These are phyloP conservation scores for Eptatretus burgeri DNA, from an alignment of 2,113 vertebrate species.

Conservation along the genomic window DNA sequence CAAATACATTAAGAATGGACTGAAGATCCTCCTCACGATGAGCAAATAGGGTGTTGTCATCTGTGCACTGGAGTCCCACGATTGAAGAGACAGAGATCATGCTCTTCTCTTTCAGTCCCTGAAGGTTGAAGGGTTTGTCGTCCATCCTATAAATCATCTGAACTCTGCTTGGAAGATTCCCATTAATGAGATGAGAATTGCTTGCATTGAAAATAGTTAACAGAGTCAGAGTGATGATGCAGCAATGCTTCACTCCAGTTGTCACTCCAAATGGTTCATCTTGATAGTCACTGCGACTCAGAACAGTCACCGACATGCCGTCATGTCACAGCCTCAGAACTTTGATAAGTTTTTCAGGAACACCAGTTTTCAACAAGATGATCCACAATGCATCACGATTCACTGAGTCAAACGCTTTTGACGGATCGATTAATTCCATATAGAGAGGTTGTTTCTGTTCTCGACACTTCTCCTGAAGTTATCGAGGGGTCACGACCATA, in stretches of 20 bases:
- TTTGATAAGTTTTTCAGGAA: neutral
- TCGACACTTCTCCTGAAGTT: slow-evolving; percentile 2
- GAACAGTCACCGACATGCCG: too few relatives aligned
- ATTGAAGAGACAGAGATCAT: too few relatives aligned
- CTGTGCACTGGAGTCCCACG: too few relatives aligned
- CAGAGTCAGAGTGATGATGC: neutral
- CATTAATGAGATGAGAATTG: slow-evolving; percentile 5
- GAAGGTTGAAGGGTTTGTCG: too few relatives aligned
- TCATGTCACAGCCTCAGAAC: neutral
- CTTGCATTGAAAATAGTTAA: slow-evolving; percentile 5
- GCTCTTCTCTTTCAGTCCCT: too few relatives aligned
- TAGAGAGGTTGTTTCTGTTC: neutral
- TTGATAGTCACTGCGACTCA: too few relatives aligned
- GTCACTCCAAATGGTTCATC: too few relatives aligned
- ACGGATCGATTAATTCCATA: neutral
- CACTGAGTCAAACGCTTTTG: neutral
- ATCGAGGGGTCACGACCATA: neutral
- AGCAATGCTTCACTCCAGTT: slow-evolving; percentile 5
- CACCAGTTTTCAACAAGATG: neutral
- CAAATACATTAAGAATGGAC: too few relatives aligned
- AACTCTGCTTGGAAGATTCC: slow-evolving; percentile 1
- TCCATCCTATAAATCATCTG: slow-evolving; percentile 6
- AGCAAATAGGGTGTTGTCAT: too few relatives aligned
- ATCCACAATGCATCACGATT: neutral
- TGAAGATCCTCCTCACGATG: too few relatives aligned